Conservation (phyloP, 1,140 invertebrate species). For the Rhagoletis zephyria region DNA sequence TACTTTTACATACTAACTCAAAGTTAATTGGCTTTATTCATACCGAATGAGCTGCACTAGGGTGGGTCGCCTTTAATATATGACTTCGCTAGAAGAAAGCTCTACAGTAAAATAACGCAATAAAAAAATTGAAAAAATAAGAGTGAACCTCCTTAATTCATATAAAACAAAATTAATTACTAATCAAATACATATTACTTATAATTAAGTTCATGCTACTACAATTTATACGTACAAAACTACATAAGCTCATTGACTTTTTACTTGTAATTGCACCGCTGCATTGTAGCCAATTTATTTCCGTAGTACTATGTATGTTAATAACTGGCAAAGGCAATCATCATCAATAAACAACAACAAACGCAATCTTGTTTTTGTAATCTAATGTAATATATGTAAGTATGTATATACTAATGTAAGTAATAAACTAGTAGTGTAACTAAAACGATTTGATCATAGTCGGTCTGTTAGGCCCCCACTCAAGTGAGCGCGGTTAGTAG, state of each 20-base stretch:
- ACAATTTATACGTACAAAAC: background rate
- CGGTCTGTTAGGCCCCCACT: background rate
- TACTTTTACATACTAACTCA: background rate
- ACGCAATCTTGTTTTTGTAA: background rate
- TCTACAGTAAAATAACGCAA: too few species aligned
- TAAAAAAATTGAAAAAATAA: too few species aligned
- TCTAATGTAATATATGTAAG: background rate
- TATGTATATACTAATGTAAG: background rate
- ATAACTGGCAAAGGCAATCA: slow-evolving; percentile 7
- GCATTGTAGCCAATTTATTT: background rate
- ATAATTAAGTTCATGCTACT: too few species aligned
- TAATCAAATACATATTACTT: too few species aligned
- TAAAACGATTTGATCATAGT: slow-evolving; percentile 6
- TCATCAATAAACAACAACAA: background rate
- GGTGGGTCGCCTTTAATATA: too few species aligned
- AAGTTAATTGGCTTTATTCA: background rate
- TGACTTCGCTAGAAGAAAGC: too few species aligned
- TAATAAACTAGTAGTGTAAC: background rate
- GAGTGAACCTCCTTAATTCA: too few species aligned
- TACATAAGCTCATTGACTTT: background rate
- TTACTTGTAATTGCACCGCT: slow-evolving; percentile 18
- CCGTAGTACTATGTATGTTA: background rate
- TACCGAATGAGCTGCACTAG: background rate
- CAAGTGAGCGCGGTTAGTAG: slow-evolving; percentile 41
- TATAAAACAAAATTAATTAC: too few species aligned